Percentiles rank a stretch among this genome's conserved stretches.
phyloP scores from a whole-genome alignment of 2,888 invertebrate genomes.

The Crioceris asparagi region DNA sequence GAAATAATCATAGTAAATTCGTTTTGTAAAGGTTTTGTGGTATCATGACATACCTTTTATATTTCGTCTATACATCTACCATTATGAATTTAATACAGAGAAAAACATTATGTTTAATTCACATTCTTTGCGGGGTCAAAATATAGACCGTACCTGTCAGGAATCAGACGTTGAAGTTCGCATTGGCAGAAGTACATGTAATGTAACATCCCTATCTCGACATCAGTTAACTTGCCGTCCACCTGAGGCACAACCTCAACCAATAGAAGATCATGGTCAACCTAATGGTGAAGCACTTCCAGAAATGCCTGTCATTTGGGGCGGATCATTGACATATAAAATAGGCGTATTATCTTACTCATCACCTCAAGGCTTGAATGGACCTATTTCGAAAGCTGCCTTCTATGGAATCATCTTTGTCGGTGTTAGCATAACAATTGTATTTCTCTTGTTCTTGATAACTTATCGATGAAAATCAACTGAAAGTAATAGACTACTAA shows the following conservation, averaged over 20 bases:
- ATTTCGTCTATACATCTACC: too few species aligned
- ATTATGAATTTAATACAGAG: too few species aligned
- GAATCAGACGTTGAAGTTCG: constrained; percentile 81
- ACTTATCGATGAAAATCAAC: constrained; percentile 91
- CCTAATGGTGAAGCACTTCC: constrained; percentile 54
- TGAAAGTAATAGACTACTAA: constrained; percentile 91
- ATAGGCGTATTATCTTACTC: constrained; percentile 87
- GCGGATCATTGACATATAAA: constrained; percentile 68
- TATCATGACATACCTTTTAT: too few species aligned
- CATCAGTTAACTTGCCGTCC: constrained; percentile 91
- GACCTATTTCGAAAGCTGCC: constrained; percentile 71
- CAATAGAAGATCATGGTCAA: constrained; percentile 45
- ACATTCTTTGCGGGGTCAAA: constrained; percentile 51
- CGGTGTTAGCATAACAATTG: constrained; percentile 59
- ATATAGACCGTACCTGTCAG: constrained; percentile 84
- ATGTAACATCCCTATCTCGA: constrained; percentile 84
- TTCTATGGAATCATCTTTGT: constrained; percentile 71
- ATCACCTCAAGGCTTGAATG: constrained; percentile 67
- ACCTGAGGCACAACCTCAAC: constrained; percentile 69
- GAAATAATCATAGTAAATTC: too few species aligned
- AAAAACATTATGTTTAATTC: too few species aligned
- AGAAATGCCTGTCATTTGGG: constrained; percentile 77
- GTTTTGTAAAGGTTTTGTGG: too few species aligned
- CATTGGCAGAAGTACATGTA: constrained; percentile 83
- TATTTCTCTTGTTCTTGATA: constrained; percentile 79